phyloP scores from a whole-genome alignment of 2,888 invertebrate species.

The Drosophila monieri region DNA sequence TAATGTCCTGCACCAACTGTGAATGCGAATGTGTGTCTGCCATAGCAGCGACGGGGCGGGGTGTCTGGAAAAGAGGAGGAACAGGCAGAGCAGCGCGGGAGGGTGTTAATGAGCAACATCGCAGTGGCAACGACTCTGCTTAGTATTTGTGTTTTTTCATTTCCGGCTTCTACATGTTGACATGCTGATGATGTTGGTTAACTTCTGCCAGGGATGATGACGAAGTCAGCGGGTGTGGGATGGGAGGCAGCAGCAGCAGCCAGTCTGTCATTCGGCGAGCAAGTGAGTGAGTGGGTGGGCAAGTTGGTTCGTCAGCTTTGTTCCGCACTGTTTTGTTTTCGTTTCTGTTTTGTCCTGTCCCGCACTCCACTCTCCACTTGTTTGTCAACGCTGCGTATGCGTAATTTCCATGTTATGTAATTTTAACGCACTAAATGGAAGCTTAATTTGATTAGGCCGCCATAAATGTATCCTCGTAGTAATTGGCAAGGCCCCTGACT shows the following conservation, averaged over 20 bases:
- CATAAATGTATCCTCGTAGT: slow-evolving; percentile 57
- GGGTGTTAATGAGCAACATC: slow-evolving; percentile 73
- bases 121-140: slow-evolving; percentile 73
- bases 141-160: slow-evolving; percentile 76
- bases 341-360: slow-evolving; percentile 10
- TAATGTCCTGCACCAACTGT: slow-evolving; percentile 21
- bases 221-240: slow-evolving; percentile 47
- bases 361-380: slow-evolving; percentile 35
- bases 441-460: slow-evolving; percentile 75
- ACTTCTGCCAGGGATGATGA: slow-evolving; percentile 45
- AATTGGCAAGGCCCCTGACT: background rate
- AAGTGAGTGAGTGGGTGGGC: slow-evolving; percentile 51
- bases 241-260: slow-evolving; percentile 21
- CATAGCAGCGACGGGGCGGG: slow-evolving; percentile 4
- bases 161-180: slow-evolving; percentile 79
- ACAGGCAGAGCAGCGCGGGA: slow-evolving; percentile 2
- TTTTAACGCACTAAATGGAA: slow-evolving; percentile 73
- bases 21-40: slow-evolving; percentile 21
- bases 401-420: slow-evolving; percentile 78
- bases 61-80: slow-evolving; percentile 9
- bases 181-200: slow-evolving; percentile 62
- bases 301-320: slow-evolving; percentile 66
- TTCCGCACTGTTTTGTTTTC: slow-evolving; percentile 35
- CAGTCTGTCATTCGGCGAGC: slow-evolving; percentile 27
- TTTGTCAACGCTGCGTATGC: slow-evolving; percentile 67